Conservation (phyloP, 2,113 vertebrate genomes). For the Cyprinodon tularosa region DNA sequence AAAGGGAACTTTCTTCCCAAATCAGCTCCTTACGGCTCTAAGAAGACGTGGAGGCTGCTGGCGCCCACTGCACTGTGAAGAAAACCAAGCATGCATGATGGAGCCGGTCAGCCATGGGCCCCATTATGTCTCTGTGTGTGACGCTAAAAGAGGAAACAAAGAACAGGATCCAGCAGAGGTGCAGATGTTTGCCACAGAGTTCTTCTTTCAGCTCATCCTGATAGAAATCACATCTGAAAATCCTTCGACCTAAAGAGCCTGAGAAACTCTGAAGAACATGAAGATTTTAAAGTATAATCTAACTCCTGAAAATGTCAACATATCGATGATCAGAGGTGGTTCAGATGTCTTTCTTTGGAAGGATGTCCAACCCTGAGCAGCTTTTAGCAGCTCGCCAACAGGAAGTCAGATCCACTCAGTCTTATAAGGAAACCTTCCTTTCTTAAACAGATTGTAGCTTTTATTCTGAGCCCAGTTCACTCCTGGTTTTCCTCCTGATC, state of each 20-base stretch:
- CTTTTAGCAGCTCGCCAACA: constrained; percentile 9
- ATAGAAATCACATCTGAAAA: neutral
- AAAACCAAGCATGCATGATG: neutral
- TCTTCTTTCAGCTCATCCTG: neutral
- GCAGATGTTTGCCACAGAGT: neutral
- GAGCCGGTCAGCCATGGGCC: neutral
- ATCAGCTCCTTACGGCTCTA: neutral
- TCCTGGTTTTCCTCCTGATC: constrained; percentile 37
- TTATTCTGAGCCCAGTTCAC: neutral
- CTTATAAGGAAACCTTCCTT: constrained; percentile 18
- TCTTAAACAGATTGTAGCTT: constrained; percentile 34
- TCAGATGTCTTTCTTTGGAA: too few species aligned
- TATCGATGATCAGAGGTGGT: too few species aligned
- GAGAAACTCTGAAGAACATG: neutral
- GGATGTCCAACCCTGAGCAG: neutral
- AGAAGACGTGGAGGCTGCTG: neutral
- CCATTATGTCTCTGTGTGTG: neutral
- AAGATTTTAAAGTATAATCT: neutral
- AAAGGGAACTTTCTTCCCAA: neutral
- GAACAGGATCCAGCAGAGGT: neutral
- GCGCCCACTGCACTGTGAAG: too few species aligned
- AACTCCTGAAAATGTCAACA: too few species aligned
- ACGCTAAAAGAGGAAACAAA: neutral
- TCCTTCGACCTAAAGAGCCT: neutral
- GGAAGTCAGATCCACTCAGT: constrained; percentile 15